Evolutionary conservation across 1,140 invertebrate genomes (phyloP).

Genomic region (Diabrotica virgifera): DNA sequence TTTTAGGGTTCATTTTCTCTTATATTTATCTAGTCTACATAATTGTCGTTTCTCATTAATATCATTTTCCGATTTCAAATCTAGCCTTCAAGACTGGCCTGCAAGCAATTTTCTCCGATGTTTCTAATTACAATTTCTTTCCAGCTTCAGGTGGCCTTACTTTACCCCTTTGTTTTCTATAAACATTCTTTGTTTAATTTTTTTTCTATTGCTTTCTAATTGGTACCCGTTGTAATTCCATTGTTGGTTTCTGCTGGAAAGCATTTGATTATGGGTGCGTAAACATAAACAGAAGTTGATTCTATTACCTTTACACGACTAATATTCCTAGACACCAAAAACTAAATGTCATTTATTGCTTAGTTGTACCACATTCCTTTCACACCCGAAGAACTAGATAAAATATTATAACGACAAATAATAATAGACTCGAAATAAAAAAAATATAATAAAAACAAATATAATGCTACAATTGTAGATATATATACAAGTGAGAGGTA

Average conservation of each 20-base stretch:
- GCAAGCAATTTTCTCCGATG: no score
- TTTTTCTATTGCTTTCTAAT: neutral
- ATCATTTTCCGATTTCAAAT: no score
- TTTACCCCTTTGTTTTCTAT: neutral
- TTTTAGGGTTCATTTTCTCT: no score
- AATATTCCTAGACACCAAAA: neutral
- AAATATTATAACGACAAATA: constrained; percentile 19
- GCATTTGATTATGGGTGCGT: no score
- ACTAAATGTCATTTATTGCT: constrained; percentile 40
- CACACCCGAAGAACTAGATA: constrained; percentile 17
- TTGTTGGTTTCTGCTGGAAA: neutral
- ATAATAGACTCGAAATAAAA: constrained; percentile 7
- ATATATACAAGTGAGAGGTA: constrained; percentile 33
- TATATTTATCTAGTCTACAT: no score
- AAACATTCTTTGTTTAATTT: constrained; percentile 1
- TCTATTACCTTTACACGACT: no score
- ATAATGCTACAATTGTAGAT: constrained; percentile 17
- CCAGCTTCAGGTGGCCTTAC: no score
- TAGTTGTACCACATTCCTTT: constrained; percentile 38
- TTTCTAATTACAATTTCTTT: no score
- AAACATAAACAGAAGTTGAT: no score
- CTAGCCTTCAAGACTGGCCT: no score
- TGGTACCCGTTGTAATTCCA: neutral
- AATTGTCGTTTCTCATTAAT: no score
- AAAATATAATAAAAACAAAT: constrained; percentile 7